Evolutionary conservation across 64 coral and sea anemone species (phyloP).

Genomic region (Montipora foliosa): DNA sequence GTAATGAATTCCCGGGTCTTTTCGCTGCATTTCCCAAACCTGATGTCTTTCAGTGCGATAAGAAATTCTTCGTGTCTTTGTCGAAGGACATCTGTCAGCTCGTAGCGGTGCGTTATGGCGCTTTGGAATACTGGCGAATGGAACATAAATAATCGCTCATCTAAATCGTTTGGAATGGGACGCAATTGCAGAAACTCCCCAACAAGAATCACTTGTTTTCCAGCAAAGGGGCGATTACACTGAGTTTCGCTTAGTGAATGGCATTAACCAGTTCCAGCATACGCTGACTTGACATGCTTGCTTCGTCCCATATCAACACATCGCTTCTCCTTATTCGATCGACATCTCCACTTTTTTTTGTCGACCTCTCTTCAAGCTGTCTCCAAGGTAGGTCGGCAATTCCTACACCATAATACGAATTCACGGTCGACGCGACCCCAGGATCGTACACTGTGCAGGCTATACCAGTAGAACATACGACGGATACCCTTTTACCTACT

Average conservation of each 20-base stretch:
- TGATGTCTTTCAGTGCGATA: too few relatives aligned
- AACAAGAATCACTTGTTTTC: too few relatives aligned
- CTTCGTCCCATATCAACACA: constrained; percentile 54
- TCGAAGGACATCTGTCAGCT: too few relatives aligned
- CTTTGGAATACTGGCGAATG: too few relatives aligned
- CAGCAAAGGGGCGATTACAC: too few relatives aligned
- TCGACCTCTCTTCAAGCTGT: not conserved
- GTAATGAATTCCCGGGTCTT: too few relatives aligned
- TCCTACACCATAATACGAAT: constrained; percentile 4
- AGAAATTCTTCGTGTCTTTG: too few relatives aligned
- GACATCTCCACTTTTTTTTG: not conserved
- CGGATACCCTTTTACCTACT: not conserved
- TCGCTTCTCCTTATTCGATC: not conserved
- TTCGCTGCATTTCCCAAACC: too few relatives aligned
- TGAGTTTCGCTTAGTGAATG: not conserved
- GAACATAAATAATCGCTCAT: too few relatives aligned
- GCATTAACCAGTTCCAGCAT: constrained; percentile 22
- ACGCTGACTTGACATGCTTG: constrained; percentile 31
- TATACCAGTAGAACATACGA: constrained; percentile 59
- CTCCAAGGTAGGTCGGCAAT: constrained; percentile 19
- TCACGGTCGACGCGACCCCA: not conserved
- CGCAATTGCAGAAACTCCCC: too few relatives aligned
- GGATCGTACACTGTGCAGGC: constrained; percentile 19
- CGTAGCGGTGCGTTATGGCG: too few relatives aligned
- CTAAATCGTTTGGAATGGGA: too few relatives aligned